Conservation (phyloP, 2,888 invertebrate species). For the Drosophila austrosaltans region DNA sequence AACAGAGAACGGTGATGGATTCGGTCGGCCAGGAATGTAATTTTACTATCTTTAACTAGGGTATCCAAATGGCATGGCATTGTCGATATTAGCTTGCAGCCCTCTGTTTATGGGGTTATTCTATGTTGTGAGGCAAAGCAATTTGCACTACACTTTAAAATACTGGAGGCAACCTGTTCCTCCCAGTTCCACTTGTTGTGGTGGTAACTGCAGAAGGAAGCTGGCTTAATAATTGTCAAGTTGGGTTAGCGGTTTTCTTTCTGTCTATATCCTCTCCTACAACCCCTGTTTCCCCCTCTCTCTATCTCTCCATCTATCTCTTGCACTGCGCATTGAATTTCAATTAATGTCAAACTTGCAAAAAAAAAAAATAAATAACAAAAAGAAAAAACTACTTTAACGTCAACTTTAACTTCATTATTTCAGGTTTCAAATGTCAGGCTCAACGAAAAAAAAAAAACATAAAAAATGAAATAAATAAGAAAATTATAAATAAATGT, state of each 20-base stretch:
- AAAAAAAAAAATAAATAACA: slow-evolving; percentile 2
- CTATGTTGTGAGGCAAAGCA: slow-evolving; percentile 40
- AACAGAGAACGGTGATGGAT: too few species aligned
- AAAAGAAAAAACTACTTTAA: slow-evolving; percentile 32
- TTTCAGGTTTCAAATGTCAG: slow-evolving; percentile 75
- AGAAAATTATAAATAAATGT: slow-evolving; percentile 32
- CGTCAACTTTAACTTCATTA: slow-evolving; percentile 39
- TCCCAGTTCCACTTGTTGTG: slow-evolving; percentile 5
- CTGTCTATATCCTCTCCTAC: slow-evolving; percentile 11
- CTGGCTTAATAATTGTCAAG: slow-evolving; percentile 65
- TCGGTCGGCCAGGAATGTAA: too few species aligned
- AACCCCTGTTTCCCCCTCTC: background rate
- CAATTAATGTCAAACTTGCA: slow-evolving; percentile 64
- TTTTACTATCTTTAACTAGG: background rate
- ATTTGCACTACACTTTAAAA: slow-evolving; percentile 59
- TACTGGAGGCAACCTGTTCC: slow-evolving; percentile 59
- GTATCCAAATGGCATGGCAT: background rate
- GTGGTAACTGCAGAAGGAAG: slow-evolving; percentile 44
- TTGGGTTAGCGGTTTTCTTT: slow-evolving; percentile 51
- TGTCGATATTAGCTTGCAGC: slow-evolving; percentile 21
- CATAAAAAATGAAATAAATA: slow-evolving; percentile 21
- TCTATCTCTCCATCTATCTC: background rate
- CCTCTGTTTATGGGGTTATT: slow-evolving; percentile 16
- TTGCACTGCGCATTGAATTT: slow-evolving; percentile 78
- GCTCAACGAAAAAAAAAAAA: slow-evolving; percentile 28